Evolutionary conservation across 2,888 invertebrate genomes (phyloP).

Genomic region (Aphrophora alni): DNA sequence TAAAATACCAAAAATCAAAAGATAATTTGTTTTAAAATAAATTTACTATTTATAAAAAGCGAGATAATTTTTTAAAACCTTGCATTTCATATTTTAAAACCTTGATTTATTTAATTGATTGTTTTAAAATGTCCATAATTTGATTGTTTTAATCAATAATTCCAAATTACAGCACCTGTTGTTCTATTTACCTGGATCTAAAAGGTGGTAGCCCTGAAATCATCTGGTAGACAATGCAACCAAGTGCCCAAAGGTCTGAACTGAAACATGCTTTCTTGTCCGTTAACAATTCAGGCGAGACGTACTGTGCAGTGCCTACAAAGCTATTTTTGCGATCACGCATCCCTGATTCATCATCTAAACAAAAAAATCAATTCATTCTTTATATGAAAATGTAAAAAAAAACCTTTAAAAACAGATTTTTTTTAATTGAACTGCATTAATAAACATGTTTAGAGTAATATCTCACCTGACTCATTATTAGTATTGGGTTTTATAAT

Average conservation of each 20-base stretch:
- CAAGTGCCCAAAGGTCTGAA: conserved; percentile 96
- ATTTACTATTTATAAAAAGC: no score
- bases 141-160: no score
- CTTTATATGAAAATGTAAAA: background rate
- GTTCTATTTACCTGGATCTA: conserved; percentile 64
- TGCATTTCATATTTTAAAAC: no score
- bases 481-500: conserved; percentile 63
- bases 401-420: background rate
- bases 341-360: conserved; percentile 32
- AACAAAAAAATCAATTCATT: background rate
- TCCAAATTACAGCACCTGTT: no score
- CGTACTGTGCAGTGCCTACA: conserved; percentile 98
- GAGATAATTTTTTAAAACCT: no score
- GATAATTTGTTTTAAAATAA: no score
- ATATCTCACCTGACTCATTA: conserved; percentile 25
- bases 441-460: background rate
- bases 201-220: conserved; percentile 92
- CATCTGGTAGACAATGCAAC: conserved; percentile 97
- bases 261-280: conserved; percentile 73
- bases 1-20: no score
- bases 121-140: no score
- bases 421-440: background rate
- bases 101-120: no score
- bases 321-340: conserved; percentile 76
- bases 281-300: conserved; percentile 94